A percentile compares a stretch with the other conserved stretches of the same genome.
These are phyloP conservation scores for Cheilosia pagana DNA, from an alignment of 2,888 invertebrate species.

Conservation along the genomic window DNA sequence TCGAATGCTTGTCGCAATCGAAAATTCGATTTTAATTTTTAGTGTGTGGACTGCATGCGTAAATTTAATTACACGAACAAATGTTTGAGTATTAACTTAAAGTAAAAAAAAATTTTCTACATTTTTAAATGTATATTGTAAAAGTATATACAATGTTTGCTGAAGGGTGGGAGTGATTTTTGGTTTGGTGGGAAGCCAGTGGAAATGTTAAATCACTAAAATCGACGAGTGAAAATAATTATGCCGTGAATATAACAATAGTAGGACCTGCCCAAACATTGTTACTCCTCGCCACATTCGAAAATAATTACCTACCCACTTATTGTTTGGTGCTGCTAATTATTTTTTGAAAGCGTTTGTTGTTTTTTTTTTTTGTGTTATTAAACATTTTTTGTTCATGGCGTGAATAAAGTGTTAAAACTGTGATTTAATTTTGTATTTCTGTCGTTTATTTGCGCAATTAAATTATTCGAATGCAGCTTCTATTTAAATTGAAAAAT, in stretches of 20 bases:
- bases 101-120: neutral
- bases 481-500: no score
- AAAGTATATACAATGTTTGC: neutral
- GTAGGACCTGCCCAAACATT: no score
- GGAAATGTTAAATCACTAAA: conserved; percentile 9
- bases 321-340: conserved; percentile 14
- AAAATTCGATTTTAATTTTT: conserved; percentile 51
- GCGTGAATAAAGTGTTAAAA: neutral
- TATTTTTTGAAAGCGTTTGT: neutral
- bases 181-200: neutral
- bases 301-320: neutral
- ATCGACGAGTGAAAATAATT: conserved; percentile 1
- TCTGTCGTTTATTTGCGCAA: no score
- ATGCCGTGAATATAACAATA: neutral
- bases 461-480: no score
- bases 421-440: conserved; percentile 6
- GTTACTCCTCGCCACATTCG: no score
- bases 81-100: conserved; percentile 61
- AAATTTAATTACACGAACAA: conserved; percentile 66
- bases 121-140: neutral
- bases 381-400: neutral
- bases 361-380: no score
- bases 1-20: conserved; percentile 11
- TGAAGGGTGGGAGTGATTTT: neutral
- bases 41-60: conserved; percentile 37